A percentile compares a stretch with the other conserved stretches of the same genome.
phyloP scores from a whole-genome alignment of 92 coral and sea anemone genomes.

The Metridium senile region DNA sequence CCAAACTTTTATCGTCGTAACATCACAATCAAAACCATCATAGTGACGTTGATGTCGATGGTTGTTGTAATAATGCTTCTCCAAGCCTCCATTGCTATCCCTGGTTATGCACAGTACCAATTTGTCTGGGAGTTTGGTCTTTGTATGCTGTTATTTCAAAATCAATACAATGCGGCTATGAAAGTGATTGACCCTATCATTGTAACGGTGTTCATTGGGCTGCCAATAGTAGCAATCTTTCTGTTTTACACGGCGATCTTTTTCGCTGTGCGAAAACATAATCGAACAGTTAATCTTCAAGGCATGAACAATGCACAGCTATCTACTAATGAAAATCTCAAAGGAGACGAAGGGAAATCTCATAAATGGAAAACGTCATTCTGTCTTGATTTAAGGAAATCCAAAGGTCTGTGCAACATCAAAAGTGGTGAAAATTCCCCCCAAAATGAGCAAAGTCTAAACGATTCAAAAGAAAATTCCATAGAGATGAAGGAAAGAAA shows the following conservation, averaged over 20 bases:
- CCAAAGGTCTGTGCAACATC: background rate
- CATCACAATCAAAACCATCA: background rate
- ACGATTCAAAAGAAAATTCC: background rate
- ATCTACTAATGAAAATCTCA: too few species aligned
- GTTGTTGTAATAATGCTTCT: background rate
- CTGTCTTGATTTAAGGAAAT: background rate
- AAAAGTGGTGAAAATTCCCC: background rate
- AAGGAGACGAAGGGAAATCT: too few species aligned
- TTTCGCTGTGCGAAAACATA: conserved; percentile 14
- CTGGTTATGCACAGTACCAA: conserved; percentile 4
- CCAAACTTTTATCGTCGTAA: conserved; percentile 8
- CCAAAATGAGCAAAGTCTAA: background rate
- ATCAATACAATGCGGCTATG: background rate
- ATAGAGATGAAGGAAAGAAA: background rate
- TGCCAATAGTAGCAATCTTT: background rate
- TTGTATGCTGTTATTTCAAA: conserved; percentile 4
- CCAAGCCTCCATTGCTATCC: background rate
- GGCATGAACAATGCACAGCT: background rate
- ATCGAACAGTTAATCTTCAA: background rate
- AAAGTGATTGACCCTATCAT: background rate
- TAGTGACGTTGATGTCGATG: background rate
- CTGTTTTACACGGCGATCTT: conserved; percentile 13
- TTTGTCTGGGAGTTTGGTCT: background rate
- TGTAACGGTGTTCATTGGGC: background rate
- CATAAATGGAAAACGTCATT: background rate